These are phyloP conservation scores for Leptinotarsa lineolata DNA, from an alignment of 1,140 invertebrate species.

Conservation along the genomic window DNA sequence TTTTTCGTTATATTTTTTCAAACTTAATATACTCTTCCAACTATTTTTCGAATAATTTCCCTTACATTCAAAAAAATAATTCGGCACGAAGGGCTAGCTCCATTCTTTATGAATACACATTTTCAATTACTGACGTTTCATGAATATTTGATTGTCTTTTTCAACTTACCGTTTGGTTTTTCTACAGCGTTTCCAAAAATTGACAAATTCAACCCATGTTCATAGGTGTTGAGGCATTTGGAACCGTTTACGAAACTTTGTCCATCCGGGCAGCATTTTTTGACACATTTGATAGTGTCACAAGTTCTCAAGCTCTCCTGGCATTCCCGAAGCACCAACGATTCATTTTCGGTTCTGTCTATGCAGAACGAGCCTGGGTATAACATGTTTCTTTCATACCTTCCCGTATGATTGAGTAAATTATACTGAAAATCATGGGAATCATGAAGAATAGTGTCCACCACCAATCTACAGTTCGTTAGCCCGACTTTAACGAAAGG, in stretches of 20 bases:
- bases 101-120: too few species aligned
- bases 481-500: constrained; percentile 41
- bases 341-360: constrained; percentile 30
- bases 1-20: too few species aligned
- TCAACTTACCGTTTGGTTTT: constrained; percentile 35
- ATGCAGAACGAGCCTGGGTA: constrained; percentile 33
- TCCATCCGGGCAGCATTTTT: constrained; percentile 47
- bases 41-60: too few species aligned
- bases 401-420: constrained; percentile 14
- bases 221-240: constrained; percentile 39
- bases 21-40: too few species aligned
- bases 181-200: constrained; percentile 33
- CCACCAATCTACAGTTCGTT: constrained; percentile 36
- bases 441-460: constrained; percentile 32
- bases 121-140: too few species aligned
- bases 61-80: too few species aligned
- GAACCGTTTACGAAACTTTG: constrained; percentile 43
- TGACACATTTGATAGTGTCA: constrained; percentile 35
- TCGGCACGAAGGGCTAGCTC: too few species aligned
- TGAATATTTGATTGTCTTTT: background rate
- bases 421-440: constrained; percentile 23
- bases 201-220: constrained; percentile 35
- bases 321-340: constrained; percentile 38
- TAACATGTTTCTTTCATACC: background rate
- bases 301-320: constrained; percentile 34